A percentile compares a stretch with the other conserved stretches of the same genome.
Evolutionary conservation across 64 coral and sea anemone species (phyloP).

Genomic region (Trachythela sp.): DNA sequence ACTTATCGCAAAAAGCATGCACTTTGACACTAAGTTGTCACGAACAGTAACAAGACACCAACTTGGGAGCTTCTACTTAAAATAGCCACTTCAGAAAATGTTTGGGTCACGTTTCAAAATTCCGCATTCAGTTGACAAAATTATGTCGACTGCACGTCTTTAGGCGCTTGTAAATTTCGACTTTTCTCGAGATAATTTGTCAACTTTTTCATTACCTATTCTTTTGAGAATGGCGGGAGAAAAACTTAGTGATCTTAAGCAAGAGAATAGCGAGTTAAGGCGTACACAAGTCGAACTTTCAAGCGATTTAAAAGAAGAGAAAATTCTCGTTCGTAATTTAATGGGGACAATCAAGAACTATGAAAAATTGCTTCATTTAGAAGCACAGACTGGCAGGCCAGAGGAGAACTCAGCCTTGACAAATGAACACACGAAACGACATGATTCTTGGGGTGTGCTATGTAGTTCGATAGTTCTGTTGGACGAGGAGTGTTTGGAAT

Average conservation of each 20-base stretch:
- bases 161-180: background rate
- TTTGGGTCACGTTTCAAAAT: background rate
- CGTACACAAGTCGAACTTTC: background rate
- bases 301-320: constrained; percentile 9
- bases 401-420: background rate
- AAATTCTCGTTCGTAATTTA: background rate
- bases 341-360: background rate
- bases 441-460: background rate
- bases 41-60: background rate
- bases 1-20: background rate
- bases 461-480: background rate
- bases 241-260: background rate
- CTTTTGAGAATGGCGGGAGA: background rate
- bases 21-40: background rate
- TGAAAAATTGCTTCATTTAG: background rate
- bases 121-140: background rate
- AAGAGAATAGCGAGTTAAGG: background rate
- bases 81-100: background rate
- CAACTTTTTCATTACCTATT: too few relatives aligned
- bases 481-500: background rate
- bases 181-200: background rate
- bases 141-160: background rate
- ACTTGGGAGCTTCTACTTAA: background rate
- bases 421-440: background rate
- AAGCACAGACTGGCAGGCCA: background rate